Evolutionary conservation across 2,797 vertebrate species (phyloP).

Genomic region (Picus viridis): DNA sequence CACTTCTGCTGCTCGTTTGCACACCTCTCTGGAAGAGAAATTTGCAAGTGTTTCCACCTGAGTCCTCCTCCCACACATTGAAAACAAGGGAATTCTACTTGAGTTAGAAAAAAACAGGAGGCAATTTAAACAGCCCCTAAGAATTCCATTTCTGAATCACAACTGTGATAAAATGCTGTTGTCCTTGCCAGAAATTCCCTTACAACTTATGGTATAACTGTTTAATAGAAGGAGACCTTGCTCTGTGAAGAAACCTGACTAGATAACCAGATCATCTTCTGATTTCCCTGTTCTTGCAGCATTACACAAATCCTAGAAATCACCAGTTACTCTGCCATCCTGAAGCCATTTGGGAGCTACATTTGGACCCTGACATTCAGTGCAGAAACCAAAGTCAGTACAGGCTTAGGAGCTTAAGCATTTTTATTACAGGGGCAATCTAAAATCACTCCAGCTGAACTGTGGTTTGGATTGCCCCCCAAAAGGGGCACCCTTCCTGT

Average conservation of each 20-base stretch:
- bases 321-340: background rate
- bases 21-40: conserved; percentile 23
- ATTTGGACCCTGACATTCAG: background rate
- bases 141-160: conserved; percentile 43
- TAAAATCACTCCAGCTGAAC: background rate
- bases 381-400: background rate
- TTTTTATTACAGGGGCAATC: background rate
- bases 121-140: conserved; percentile 46
- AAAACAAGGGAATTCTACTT: conserved; percentile 57
- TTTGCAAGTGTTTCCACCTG: conserved; percentile 5
- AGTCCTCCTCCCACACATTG: background rate
- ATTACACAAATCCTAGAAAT: background rate
- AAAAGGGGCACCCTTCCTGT: background rate
- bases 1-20: conserved; percentile 30
- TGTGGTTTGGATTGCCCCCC: background rate
- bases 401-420: background rate
- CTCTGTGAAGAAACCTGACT: background rate
- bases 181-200: conserved; percentile 16
- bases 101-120: conserved; percentile 47
- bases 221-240: background rate
- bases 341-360: background rate
- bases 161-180: conserved; percentile 37
- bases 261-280: background rate
- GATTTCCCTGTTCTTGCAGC: background rate
- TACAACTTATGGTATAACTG: conserved; percentile 21